Conservation (phyloP, 2,888 invertebrate species). For the Ophraella communa region DNA sequence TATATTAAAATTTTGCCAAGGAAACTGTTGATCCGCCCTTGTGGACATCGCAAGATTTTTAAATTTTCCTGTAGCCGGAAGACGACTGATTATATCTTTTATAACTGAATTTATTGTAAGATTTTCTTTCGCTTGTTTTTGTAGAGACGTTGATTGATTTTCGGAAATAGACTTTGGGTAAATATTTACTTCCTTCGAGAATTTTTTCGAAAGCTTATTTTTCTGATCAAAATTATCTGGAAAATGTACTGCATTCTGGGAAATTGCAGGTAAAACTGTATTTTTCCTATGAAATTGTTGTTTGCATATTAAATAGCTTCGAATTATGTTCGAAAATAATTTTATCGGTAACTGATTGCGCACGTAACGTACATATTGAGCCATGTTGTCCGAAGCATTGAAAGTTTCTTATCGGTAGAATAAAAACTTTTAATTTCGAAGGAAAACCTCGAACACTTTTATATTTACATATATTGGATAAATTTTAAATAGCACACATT, state of each 20-base stretch:
- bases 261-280: neutral
- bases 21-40: conserved; percentile 32
- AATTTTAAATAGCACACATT: conserved; percentile 9
- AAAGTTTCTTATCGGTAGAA: conserved; percentile 19
- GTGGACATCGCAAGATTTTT: conserved; percentile 6
- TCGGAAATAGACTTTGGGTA: neutral
- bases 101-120: conserved; percentile 19
- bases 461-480: neutral
- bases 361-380: conserved; percentile 34
- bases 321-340: conserved; percentile 34
- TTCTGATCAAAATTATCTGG: neutral
- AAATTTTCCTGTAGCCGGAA: conserved; percentile 11
- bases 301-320: conserved; percentile 30
- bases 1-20: conserved; percentile 42
- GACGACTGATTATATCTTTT: conserved; percentile 24
- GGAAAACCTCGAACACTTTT: neutral
- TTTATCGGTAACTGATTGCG: conserved; percentile 36
- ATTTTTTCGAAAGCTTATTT: neutral
- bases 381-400: conserved; percentile 23
- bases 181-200: neutral
- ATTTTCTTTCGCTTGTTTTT: neutral
- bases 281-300: conserved; percentile 24
- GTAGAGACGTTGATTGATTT: neutral
- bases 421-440: neutral
- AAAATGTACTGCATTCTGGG: neutral